Conservation (phyloP, 2,888 invertebrate species). For the Volucella zonaria region DNA sequence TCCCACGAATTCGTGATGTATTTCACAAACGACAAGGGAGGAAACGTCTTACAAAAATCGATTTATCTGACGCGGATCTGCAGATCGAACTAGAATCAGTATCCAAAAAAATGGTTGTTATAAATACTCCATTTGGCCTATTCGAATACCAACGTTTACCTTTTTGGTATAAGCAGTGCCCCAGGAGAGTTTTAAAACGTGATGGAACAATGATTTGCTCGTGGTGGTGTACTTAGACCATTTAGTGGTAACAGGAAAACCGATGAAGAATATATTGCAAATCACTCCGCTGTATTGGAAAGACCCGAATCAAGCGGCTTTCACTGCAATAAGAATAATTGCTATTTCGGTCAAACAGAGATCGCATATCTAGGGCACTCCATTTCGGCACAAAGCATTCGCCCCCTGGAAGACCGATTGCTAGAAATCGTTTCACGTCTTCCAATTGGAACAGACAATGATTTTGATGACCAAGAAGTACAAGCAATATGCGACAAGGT, state of each 20-base stretch:
- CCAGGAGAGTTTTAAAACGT: conserved; percentile 21
- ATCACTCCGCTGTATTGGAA: conserved; percentile 28
- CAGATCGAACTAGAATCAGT: conserved; percentile 26
- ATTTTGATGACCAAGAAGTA: too few relatives aligned
- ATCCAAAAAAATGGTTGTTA: conserved; percentile 25
- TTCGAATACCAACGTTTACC: too few relatives aligned
- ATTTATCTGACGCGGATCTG: conserved; percentile 21
- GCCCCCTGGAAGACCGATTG: too few relatives aligned
- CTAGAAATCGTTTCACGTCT: too few relatives aligned
- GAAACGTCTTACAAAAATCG: conserved; percentile 18
- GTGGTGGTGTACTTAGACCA: conserved; percentile 50
- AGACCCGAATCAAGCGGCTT: conserved; percentile 31
- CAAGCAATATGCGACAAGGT: too few relatives aligned
- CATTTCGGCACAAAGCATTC: too few relatives aligned
- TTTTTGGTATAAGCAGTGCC: conserved; percentile 24
- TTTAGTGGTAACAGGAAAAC: conserved; percentile 43
- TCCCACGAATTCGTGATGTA: too few relatives aligned
- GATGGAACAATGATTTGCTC: conserved; percentile 4
- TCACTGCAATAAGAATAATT: conserved; percentile 42
- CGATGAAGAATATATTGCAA: conserved; percentile 42
- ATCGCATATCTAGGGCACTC: conserved; percentile 32
- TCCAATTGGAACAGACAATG: too few relatives aligned
- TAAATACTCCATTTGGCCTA: conserved; percentile 28
- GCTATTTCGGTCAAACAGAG: conserved; percentile 23
- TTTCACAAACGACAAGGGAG: conserved; percentile 22